phyloP scores from a whole-genome alignment of 2,113 vertebrate genomes.

The Eleginops maclovinus region DNA sequence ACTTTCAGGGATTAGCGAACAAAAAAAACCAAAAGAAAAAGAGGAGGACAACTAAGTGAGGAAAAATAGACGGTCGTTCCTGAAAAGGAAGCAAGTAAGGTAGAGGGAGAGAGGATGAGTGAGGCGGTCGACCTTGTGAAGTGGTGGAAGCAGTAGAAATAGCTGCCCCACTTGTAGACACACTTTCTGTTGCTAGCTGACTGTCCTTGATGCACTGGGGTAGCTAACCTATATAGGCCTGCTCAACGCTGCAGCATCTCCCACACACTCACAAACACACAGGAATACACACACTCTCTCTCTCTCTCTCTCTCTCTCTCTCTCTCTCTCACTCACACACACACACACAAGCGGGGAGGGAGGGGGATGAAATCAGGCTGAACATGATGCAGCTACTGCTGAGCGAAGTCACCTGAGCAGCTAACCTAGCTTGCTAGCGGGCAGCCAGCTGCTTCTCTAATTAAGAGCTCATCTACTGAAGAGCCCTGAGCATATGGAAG shows the following conservation, averaged over 20 bases:
- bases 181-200: constrained; percentile 78
- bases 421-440: constrained; percentile 79
- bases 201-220: constrained; percentile 80
- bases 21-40: constrained; percentile 20
- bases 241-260: constrained; percentile 58
- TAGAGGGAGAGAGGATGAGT: constrained; percentile 66
- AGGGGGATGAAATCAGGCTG: constrained; percentile 70
- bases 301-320: not conserved
- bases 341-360: constrained; percentile 26
- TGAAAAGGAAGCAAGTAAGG: constrained; percentile 56
- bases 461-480: constrained; percentile 74
- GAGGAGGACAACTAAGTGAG: constrained; percentile 24
- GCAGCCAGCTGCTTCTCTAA: constrained; percentile 82
- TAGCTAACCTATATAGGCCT: constrained; percentile 80
- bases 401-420: constrained; percentile 80
- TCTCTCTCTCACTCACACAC: not conserved
- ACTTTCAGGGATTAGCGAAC: constrained; percentile 20
- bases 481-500: constrained; percentile 74
- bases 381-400: constrained; percentile 79
- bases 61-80: constrained; percentile 51
- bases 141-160: constrained; percentile 83
- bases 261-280: constrained; percentile 30
- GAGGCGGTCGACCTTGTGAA: constrained; percentile 76
- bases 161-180: constrained; percentile 88
- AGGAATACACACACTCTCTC: not conserved